Conservation (phyloP, 37 sponge, comb jelly and placozoan species). For the Petrosia ficiformis region DNA sequence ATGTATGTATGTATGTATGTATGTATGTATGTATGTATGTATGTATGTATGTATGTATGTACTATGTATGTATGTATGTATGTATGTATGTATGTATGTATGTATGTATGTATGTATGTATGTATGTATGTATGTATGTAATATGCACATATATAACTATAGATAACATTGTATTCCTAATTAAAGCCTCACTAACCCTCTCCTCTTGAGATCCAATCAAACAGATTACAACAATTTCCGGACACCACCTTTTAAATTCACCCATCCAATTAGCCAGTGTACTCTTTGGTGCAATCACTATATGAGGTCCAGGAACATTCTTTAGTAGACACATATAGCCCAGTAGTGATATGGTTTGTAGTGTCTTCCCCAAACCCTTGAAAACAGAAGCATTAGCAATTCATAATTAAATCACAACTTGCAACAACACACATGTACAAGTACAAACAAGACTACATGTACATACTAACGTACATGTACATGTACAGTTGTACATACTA, state of each 20-base stretch:
- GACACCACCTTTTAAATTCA: conserved; percentile 98
- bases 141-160: too few species aligned
- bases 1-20: too few species aligned
- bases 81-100: neutral
- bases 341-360: conserved; percentile 94
- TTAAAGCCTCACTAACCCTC: conserved; percentile 64
- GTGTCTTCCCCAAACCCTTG: conserved; percentile 98
- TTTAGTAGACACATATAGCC: conserved; percentile 91
- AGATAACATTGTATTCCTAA: neutral
- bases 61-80: too few species aligned
- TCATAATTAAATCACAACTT: neutral
- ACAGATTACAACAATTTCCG: conserved; percentile 63
- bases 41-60: too few species aligned
- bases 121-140: too few species aligned
- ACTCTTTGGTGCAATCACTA: conserved; percentile 95
- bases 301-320: conserved; percentile 80
- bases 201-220: conserved; percentile 83
- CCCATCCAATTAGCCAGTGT: conserved; percentile 96
- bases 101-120: neutral
- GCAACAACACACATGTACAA: neutral
- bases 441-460: too few species aligned
- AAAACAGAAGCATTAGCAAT: neutral
- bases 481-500: too few species aligned
- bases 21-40: neutral
- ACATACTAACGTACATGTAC: too few species aligned